Evolutionary conservation across 2,113 vertebrate species (phyloP).

Genomic region (Chloebia gouldiae): DNA sequence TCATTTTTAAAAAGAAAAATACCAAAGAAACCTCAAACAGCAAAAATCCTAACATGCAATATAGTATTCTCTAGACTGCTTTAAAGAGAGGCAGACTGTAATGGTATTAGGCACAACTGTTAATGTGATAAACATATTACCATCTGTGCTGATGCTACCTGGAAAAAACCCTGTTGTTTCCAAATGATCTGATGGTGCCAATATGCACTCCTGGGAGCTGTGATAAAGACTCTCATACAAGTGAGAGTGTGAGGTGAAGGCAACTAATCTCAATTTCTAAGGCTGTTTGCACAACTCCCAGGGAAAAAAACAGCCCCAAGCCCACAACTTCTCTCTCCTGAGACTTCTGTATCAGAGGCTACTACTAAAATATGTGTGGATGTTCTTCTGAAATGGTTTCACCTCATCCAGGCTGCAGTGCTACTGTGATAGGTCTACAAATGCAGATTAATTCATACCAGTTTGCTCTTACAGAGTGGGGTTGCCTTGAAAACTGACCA

Average conservation of each 20-base stretch:
- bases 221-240: background rate
- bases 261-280: slow-evolving; percentile 18
- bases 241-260: background rate
- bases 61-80: slow-evolving; percentile 32
- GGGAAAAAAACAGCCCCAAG: background rate
- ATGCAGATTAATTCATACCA: background rate
- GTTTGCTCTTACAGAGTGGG: background rate
- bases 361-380: background rate
- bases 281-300: background rate
- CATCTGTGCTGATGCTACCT: slow-evolving; percentile 67
- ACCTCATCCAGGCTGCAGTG: background rate
- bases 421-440: background rate
- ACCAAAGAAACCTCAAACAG: background rate
- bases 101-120: slow-evolving; percentile 61
- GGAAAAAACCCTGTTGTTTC: slow-evolving; percentile 60
- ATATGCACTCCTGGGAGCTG: slow-evolving; percentile 25
- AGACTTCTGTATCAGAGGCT: background rate
- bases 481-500: background rate
- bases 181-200: slow-evolving; percentile 40
- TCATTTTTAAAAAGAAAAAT: background rate
- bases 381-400: background rate
- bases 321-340: background rate
- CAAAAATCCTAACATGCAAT: background rate
- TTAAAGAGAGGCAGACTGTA: slow-evolving; percentile 44
- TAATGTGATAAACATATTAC: slow-evolving; percentile 45